phyloP scores from a whole-genome alignment of 53 echinoderm and acorn worm genomes.

The Arbacia lixula region DNA sequence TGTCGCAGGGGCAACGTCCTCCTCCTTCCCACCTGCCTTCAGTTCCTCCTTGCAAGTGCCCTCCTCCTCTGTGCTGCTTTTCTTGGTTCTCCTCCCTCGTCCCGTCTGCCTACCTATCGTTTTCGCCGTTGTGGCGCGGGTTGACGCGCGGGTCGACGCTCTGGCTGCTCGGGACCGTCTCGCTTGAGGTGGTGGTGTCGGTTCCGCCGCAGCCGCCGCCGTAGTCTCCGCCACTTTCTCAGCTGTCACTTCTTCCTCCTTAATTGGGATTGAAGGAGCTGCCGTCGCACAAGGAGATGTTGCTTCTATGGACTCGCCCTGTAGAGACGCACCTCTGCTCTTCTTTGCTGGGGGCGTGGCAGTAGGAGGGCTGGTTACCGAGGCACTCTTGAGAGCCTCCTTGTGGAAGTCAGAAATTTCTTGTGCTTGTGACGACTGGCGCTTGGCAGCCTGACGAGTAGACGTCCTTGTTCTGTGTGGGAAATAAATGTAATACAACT shows the following conservation, averaged over 20 bases:
- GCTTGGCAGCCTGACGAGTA: constrained; percentile 21
- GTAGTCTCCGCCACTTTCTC: not conserved
- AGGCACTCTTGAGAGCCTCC: constrained; percentile 15
- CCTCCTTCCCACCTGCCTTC: not conserved
- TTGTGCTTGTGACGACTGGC: constrained; percentile 5
- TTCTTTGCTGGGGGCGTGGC: constrained; percentile 29
- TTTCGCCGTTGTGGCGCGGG: not conserved
- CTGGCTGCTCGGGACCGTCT: constrained; percentile 14
- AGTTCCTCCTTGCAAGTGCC: not conserved
- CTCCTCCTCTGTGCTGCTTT: constrained; percentile 28
- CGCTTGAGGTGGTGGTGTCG: not conserved
- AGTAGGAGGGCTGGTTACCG: not conserved
- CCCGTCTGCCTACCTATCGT: not conserved
- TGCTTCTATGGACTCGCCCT: not conserved
- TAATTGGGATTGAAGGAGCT: too few relatives aligned
- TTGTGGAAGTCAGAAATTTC: constrained; percentile 32
- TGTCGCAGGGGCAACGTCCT: not conserved
- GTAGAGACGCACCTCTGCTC: not conserved
- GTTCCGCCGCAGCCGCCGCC: not conserved
- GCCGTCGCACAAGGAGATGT: not conserved
- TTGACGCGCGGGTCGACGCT: constrained; percentile 11
- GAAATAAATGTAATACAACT: not conserved
- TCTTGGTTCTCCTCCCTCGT: constrained; percentile 12
- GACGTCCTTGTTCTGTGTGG: constrained; percentile 2
- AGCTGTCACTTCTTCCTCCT: constrained; percentile 4